Evolutionary conservation across 2,888 invertebrate genomes (phyloP), one percentile per base, ranked within the genome.

Genomic region (Acleris holmiana): DNA sequence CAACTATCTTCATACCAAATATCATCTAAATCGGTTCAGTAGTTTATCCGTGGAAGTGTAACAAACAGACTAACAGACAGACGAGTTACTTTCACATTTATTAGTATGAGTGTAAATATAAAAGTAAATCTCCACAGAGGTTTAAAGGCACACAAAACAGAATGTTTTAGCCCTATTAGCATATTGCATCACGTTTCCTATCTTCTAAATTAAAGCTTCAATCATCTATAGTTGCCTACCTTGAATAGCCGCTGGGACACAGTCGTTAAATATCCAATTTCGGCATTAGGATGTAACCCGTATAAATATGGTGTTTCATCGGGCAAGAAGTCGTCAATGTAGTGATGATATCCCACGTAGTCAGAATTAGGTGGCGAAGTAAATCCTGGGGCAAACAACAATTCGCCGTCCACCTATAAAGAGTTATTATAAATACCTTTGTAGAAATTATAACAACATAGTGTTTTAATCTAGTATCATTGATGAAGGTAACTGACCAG

Each of bases 201-300:
- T 23, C 23, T 23, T 23, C 23, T 4, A 23, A n/a, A n/a, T n/a
- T n/a, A n/a, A n/a, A n/a, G n/a, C n/a, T n/a, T n/a, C n/a, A n/a
- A n/a, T n/a, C n/a, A n/a, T n/a, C n/a, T n/a, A n/a, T 8, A 29
- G 8, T 8, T 2, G 29, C 29, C 29, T 69, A 89, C 91, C 84
- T 94, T 95, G 86, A 98, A 98, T 54, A 99, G 89, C 68, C 95
- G 94, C 74, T 98, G 97, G 0, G 98, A 97, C 0, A 96, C 96
- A 0, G 95, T 95, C 0, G 98, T 98, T 58, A 99, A 89, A 79
- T 98, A 98, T 50, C 98, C 98, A 67, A 99, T 98, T 90, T 99
- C 98, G 0, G 99, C 98, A 83, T 99, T 99, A 0, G 98, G 97
- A 89, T 99, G 98, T 19, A 99, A 91, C 0, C 98, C 98, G 78